Evolutionary conservation across 2,797 vertebrate species (phyloP), one percentile per base, ranked within the genome.

Genomic region (Gymnoscopelus braueri): DNA sequence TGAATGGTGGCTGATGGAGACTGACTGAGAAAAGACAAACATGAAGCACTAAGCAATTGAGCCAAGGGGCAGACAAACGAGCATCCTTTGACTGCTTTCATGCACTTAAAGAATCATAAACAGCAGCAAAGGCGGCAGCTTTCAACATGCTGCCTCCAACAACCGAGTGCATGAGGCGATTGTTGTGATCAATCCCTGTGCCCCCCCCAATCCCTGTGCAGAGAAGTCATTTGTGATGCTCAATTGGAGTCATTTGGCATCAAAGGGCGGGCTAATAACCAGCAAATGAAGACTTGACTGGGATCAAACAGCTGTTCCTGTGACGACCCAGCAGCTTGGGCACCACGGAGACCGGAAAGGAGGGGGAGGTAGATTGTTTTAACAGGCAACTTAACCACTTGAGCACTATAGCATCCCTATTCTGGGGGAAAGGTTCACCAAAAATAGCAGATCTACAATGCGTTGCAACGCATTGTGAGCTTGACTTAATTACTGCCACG

Each of bases 231-330:
- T 80, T 83, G 74, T 12, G 65, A 75, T 11, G 78, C 83, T 81
- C 63, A 65, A 79, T 61, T 81, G 64, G 56, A 82, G 74, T 76
- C 64, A 77, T 79, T 77, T 83, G 58, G 72, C 78, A 71, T 82
- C 62, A 84, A 81, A 90, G 76, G 61, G 59, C 52, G 55, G 49
- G 49, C 64, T 74, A 87, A 87, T 78, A 84, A 77, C 67, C 68
- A 71, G 81, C 80, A 86, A 82, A 84, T 79, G 54, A 73, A 60
- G 63, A 78, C 29, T 23, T 53, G 39, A 54, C 8, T 44, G 15
- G n/a, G 57, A 71, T 75, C 56, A 85, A 72, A 83, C 73, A 74
- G 66, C 56, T 75, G 77, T 60, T 79, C 32, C 26, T 48, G 29
- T 72, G 53, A 71, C 62, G 32, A 57, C 50, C 39, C 2, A 50